Evolutionary conservation across 2,888 invertebrate species (phyloP), one percentile per base, ranked within the genome.

Genomic region (Pollenia amentaria): DNA sequence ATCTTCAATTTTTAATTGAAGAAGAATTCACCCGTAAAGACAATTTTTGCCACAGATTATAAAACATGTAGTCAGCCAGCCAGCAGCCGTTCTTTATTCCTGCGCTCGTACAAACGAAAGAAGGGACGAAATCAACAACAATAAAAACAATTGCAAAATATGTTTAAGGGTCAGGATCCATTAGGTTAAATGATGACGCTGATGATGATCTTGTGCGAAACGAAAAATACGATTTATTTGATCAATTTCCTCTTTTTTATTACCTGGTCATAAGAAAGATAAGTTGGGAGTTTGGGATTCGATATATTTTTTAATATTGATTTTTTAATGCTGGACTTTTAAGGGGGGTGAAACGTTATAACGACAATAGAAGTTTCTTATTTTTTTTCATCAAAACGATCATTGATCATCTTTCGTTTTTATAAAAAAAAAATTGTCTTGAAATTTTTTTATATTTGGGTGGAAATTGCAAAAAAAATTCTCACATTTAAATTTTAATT

Each of bases 151-250:
- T 29, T 29, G 29, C 29, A n/a, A 14, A 46, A 73, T 40, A 57
- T 46, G 70, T 51, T 46, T 57, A 82, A 83, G 89, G 92, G 92
- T 91, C 92, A 92, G 91, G 90, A 90, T 89, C 91, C 88, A 92
- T 92, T 92, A 92, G 92, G 92, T 92, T 92, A 92, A 91, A 92
- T 91, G 90, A 90, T 91, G 91, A 90, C 88, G 87, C 77, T 87
- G 87, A 86, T 87, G 88, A 87, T 87, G 87, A 85, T 69, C 65
- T 79, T 76, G 69, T 76, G 87, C 67, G 67, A 87, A 87, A 81
- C 44, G 29, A 77, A 57, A 16, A 55, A 72, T 21, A n/a, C 48
- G 14, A 57, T 73, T 75, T 76, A 69, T 76, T 82, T 69, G 3
- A 44, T 18, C 6, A 21, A n/a, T 65, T 67, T 67, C 29, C 18